Evolutionary conservation across 2,113 vertebrate species (phyloP).

Genomic region (Mugil cephalus): DNA sequence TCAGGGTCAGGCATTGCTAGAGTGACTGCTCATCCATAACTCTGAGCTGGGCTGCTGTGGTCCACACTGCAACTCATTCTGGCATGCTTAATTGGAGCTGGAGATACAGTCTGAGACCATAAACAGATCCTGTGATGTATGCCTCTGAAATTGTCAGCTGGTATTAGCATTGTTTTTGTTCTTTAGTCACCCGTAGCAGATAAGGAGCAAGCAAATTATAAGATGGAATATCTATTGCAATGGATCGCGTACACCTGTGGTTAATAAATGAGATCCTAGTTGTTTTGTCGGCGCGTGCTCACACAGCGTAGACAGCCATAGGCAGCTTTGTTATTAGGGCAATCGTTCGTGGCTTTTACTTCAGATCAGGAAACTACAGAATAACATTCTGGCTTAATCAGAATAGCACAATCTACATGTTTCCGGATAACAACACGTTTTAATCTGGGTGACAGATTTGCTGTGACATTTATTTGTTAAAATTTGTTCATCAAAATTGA

Average conservation of each 20-base stretch:
- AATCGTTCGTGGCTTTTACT: constrained; percentile 39
- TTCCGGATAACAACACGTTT: not conserved
- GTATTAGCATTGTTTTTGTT: constrained; percentile 81
- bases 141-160: constrained; percentile 79
- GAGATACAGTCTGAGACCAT: constrained; percentile 76
- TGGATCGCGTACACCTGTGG: constrained; percentile 61
- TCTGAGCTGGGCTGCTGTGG: constrained; percentile 74
- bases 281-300: constrained; percentile 51
- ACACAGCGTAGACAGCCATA: constrained; percentile 33
- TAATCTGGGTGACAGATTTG: constrained; percentile 6
- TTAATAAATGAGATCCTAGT: constrained; percentile 63
- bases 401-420: not conserved
- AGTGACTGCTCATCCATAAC: constrained; percentile 84
- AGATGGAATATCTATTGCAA: constrained; percentile 56
- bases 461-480: constrained; percentile 16
- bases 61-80: constrained; percentile 78
- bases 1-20: constrained; percentile 76
- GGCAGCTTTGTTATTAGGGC: constrained; percentile 37
- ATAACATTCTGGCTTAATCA: constrained; percentile 15
- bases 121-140: constrained; percentile 80
- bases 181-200: constrained; percentile 77
- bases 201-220: constrained; percentile 68
- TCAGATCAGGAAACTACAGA: not conserved
- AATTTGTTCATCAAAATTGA: constrained; percentile 2
- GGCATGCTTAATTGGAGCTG: constrained; percentile 82